Percentiles rank a stretch among this genome's conserved stretches.
Evolutionary conservation across 2,888 invertebrate species (phyloP).

Genomic region (Diplolepis rosae): DNA sequence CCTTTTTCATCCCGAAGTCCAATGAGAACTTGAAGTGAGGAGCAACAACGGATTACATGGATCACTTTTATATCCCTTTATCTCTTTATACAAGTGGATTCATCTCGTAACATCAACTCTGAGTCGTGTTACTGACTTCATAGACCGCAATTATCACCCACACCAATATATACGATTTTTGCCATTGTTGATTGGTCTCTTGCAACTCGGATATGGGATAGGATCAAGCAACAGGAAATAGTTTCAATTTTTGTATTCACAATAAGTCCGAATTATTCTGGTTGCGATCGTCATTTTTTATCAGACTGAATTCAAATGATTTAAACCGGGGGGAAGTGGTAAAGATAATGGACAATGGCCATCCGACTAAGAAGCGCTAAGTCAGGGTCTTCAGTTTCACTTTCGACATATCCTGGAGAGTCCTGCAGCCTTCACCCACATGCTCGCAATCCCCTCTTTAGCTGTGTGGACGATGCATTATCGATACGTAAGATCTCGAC

Average conservation of each 20-base stretch:
- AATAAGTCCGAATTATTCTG: not conserved
- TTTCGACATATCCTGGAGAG: conserved; percentile 72
- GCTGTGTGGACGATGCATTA: conserved; percentile 52
- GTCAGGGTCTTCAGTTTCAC: conserved; percentile 68
- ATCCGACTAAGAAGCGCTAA: conserved; percentile 31
- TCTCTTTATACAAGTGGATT: conserved; percentile 32
- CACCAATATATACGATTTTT: not conserved
- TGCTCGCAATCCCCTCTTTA: conserved; percentile 63
- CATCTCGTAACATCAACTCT: conserved; percentile 25
- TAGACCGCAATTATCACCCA: conserved; percentile 19
- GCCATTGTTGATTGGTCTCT: not conserved
- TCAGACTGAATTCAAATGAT: not conserved
- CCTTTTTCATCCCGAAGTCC: conserved; percentile 54
- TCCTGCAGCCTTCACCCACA: conserved; percentile 71
- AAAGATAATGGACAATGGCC: conserved; percentile 33
- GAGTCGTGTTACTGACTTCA: conserved; percentile 10
- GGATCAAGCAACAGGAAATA: not conserved
- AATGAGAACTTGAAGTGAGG: conserved; percentile 46
- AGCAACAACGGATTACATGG: conserved; percentile 12
- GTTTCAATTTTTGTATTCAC: not conserved
- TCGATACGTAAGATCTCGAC: conserved; percentile 60
- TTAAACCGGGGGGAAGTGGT: not conserved
- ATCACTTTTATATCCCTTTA: conserved; percentile 29
- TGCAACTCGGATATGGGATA: not conserved
- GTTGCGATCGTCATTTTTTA: not conserved